Evolutionary conservation across 2,113 vertebrate genomes (phyloP).

Genomic region (Epinephelus fuscoguttatus): DNA sequence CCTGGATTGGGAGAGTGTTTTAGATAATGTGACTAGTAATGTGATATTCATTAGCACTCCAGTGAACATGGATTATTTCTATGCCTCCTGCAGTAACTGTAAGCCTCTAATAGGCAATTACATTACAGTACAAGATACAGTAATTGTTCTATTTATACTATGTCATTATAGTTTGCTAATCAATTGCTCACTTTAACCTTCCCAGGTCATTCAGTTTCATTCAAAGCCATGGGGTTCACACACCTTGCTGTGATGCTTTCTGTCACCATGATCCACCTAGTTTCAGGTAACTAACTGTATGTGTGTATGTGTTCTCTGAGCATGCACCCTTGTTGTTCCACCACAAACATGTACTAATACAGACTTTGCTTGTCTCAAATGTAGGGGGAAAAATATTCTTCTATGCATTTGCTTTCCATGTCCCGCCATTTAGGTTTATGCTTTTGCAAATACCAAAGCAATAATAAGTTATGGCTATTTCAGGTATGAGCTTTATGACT

Average conservation of each 20-base stretch:
- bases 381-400: neutral
- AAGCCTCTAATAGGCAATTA: conserved; percentile 4
- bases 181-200: conserved; percentile 51
- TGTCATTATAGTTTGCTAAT: conserved; percentile 24
- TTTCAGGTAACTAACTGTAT: conserved; percentile 77
- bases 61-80: neutral
- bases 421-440: neutral
- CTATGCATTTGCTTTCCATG: neutral
- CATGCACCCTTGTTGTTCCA: conserved; percentile 1
- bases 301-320: conserved; percentile 13
- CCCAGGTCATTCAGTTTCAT: conserved; percentile 67
- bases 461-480: conserved; percentile 41
- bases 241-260: conserved; percentile 79
- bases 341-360: neutral
- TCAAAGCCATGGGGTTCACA: conserved; percentile 78
- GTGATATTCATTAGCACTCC: conserved; percentile 14
- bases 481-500: conserved; percentile 87
- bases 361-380: neutral
- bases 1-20: conserved; percentile 22
- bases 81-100: neutral
- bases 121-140: neutral
- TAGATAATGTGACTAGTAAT: conserved; percentile 28
- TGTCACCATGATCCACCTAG: conserved; percentile 79
- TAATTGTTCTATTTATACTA: conserved; percentile 1
- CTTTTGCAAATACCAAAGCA: conserved; percentile 3